These are phyloP conservation scores for Sitta europaea DNA, from an alignment of 2,113 vertebrate genomes.

Conservation along the genomic window DNA sequence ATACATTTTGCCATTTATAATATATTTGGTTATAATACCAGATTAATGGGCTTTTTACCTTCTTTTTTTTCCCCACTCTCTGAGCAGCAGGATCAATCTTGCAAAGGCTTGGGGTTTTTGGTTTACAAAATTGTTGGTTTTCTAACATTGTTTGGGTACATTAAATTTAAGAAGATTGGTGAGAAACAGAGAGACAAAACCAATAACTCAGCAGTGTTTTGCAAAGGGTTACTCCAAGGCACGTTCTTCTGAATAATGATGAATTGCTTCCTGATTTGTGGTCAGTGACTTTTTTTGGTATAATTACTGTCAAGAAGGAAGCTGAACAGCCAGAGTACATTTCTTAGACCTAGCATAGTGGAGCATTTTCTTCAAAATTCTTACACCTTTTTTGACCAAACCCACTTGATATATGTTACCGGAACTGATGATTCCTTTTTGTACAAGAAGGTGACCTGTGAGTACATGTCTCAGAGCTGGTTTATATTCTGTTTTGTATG, in stretches of 20 bases:
- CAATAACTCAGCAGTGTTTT: conserved; percentile 56
- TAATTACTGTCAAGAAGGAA: conserved; percentile 74
- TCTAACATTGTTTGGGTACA: neutral
- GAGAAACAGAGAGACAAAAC: conserved; percentile 43
- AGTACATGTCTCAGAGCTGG: neutral
- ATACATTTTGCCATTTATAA: neutral
- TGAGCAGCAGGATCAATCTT: neutral
- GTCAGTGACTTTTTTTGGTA: conserved; percentile 68
- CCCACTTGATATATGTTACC: conserved; percentile 27
- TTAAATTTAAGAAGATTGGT: conserved; percentile 38
- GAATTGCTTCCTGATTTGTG: conserved; percentile 74
- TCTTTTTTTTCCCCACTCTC: neutral
- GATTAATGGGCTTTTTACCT: neutral
- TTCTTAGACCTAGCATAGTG: conserved; percentile 54
- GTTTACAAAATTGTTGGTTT: conserved; percentile 26
- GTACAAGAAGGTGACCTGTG: conserved; percentile 26
- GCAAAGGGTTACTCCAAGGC: conserved; percentile 54
- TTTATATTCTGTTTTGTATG: neutral
- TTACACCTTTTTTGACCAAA: conserved; percentile 39
- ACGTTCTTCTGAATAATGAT: conserved; percentile 72
- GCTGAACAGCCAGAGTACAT: conserved; percentile 45
- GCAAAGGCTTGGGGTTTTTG: neutral
- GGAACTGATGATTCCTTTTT: conserved; percentile 36
- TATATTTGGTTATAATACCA: neutral
- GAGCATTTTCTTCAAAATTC: conserved; percentile 47